Base-by-base conservation (phyloP, 1,140 invertebrate genomes). In the Macrobrachium nipponense region DNA sequence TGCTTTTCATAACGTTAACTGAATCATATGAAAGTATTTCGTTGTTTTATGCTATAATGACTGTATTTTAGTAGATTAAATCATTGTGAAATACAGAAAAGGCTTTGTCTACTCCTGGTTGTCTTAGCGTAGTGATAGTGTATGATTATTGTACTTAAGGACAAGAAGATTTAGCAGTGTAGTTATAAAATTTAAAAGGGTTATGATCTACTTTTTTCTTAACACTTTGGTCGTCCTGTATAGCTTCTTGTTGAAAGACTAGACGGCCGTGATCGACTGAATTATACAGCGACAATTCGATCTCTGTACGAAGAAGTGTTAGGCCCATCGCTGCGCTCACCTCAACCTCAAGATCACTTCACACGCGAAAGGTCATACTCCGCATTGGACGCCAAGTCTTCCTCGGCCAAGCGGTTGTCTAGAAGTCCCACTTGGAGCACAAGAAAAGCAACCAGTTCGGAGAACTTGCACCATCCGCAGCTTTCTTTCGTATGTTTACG, bases 201-300 rank as follows among this genome's bases (percentile, higher is more conserved):
- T 36, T 36, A 36, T 36, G 27, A 36, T 36, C 27, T 36, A 36
- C 27, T 36, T 36, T 36, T 36, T n/a, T 58, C 23, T 12, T 68
- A 51, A 18, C 58, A 18, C 43, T 59, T 73, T 73, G 70, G 12
- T n/a, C 51, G 27, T 15, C 11, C 23, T 59, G 18, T 59, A n/a
- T 58, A 86, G 83, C 59, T 86, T 7, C 20, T 86, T 44, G 83
- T 86, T 14, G 83, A 86, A 58, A 76, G 83, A 11, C 23, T 86
- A n/a, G 61, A 80, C 43, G 60, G 76, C 8, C 62, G 14, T 18
- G 58, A 86, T 23, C 64, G 44, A 11, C 76, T 86, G 64, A 86
- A 86, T 62, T 86, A 86, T 77, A 86, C 83, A 0, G 76, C 83
- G 18, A 86, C 44, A 27, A 72, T 86, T 11, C 51, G 76, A 15